Percentiles rank a stretch among this genome's conserved stretches.
phyloP scores from a whole-genome alignment of 2,113 vertebrate genomes.

The Tympanuchus pallidicinctus region DNA sequence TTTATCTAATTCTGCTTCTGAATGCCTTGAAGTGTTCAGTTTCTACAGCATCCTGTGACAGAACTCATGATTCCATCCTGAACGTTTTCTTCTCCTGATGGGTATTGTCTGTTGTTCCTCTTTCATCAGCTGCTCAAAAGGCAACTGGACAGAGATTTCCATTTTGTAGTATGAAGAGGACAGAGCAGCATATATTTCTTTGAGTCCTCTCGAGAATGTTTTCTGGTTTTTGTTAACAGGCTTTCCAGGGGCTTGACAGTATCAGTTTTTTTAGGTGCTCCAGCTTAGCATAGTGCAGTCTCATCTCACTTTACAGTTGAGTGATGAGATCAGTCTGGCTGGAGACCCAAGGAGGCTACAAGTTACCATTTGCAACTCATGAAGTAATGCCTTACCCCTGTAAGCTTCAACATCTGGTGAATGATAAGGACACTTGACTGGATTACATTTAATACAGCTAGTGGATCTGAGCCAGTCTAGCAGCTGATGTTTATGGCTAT shows the following conservation, averaged over 20 bases:
- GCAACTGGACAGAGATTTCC: not conserved
- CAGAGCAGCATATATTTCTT: not conserved
- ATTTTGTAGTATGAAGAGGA: not conserved
- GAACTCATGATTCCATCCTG: not conserved
- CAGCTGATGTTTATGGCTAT: not conserved
- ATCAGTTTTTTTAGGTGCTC: not conserved
- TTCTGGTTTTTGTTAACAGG: not conserved
- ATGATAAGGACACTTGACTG: not conserved
- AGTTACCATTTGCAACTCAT: not conserved
- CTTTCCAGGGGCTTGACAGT: not conserved
- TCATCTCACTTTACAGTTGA: accelerated
- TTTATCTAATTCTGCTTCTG: not conserved
- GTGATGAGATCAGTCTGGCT: not conserved
- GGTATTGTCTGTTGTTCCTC: not conserved
- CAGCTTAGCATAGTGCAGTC: not conserved
- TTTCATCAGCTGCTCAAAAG: not conserved
- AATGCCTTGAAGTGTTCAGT: not conserved
- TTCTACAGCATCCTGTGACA: not conserved
- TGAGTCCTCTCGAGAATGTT: not conserved
- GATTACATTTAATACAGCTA: not conserved
- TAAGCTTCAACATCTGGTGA: not conserved
- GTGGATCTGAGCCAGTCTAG: not conserved
- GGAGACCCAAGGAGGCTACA: not conserved
- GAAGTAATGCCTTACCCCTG: not conserved
- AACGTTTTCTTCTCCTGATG: not conserved